Percentiles rank a stretch among this genome's conserved stretches.
phyloP scores from a whole-genome alignment of 2,888 invertebrate genomes.

The Chirona hameri region DNA sequence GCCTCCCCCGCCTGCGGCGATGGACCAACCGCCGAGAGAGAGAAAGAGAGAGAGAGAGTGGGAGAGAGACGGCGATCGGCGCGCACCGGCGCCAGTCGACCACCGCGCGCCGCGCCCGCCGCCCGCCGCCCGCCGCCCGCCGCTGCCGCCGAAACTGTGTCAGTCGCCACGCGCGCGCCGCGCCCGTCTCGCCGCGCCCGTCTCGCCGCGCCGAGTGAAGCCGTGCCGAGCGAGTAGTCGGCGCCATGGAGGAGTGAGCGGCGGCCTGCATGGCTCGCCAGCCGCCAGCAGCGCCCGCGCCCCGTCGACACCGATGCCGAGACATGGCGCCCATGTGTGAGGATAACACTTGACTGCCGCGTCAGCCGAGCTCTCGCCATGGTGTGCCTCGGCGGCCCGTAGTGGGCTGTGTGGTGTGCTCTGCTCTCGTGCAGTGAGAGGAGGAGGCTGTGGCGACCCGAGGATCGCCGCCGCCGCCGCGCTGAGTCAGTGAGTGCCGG shows the following conservation, averaged over 20 bases:
- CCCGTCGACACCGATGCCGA: background rate
- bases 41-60: background rate
- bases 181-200: background rate
- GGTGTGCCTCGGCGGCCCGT: background rate
- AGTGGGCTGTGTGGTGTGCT: background rate
- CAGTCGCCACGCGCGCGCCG: background rate
- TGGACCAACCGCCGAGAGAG: background rate
- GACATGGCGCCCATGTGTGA: constrained; percentile 11
- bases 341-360: background rate
- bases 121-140: background rate
- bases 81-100: background rate
- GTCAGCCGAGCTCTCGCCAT: background rate
- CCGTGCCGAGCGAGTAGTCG: background rate
- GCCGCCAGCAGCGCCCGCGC: background rate
- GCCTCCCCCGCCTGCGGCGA: constrained; percentile 1
- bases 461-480: background rate
- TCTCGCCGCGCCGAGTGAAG: background rate
- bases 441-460: background rate
- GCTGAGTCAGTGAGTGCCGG: background rate
- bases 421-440: background rate
- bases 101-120: constrained; percentile 2
- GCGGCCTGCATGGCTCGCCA: background rate
- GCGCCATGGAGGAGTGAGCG: background rate
- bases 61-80: constrained; percentile 5
- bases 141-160: background rate